A percentile compares a stretch with the other conserved stretches of the same genome.
Conservation (phyloP, 2,888 invertebrate genomes). For the Neoscelio sp. region DNA sequence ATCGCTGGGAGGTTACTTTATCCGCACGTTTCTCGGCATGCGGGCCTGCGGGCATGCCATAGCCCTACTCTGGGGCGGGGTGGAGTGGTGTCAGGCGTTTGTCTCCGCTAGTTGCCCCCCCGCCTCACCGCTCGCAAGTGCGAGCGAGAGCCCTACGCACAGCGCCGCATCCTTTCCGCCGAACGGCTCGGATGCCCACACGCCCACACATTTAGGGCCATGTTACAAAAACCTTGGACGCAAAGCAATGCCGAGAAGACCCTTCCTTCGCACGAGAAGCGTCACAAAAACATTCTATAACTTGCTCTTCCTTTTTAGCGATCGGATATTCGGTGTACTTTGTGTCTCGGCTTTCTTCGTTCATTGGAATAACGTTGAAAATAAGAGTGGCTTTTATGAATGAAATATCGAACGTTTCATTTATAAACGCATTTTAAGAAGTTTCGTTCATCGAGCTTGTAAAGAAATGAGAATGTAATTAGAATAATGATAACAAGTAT, state of each 20-base stretch:
- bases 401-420: too few species aligned
- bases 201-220: conserved; percentile 43
- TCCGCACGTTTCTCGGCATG: conserved; percentile 25
- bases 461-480: too few species aligned
- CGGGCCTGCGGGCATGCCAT: conserved; percentile 17
- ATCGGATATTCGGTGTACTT: conserved; percentile 42
- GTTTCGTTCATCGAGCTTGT: too few species aligned
- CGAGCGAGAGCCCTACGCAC: background rate
- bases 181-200: conserved; percentile 11
- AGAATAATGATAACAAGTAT: too few species aligned
- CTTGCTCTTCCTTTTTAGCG: conserved; percentile 47
- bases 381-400: too few species aligned
- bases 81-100: conserved; percentile 28
- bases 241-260: conserved; percentile 35
- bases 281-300: conserved; percentile 37
- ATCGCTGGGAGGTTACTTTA: conserved; percentile 53
- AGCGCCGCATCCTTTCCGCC: conserved; percentile 33
- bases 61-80: conserved; percentile 52
- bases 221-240: conserved; percentile 41
- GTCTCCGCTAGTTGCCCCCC: background rate
- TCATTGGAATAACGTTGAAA: too few species aligned
- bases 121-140: background rate
- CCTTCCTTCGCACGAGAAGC: conserved; percentile 50
- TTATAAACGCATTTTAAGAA: too few species aligned
- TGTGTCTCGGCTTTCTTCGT: conserved; percentile 28